Evolutionary conservation across 1,140 invertebrate species (phyloP).

Genomic region (Thaumatotibia leucotreta): DNA sequence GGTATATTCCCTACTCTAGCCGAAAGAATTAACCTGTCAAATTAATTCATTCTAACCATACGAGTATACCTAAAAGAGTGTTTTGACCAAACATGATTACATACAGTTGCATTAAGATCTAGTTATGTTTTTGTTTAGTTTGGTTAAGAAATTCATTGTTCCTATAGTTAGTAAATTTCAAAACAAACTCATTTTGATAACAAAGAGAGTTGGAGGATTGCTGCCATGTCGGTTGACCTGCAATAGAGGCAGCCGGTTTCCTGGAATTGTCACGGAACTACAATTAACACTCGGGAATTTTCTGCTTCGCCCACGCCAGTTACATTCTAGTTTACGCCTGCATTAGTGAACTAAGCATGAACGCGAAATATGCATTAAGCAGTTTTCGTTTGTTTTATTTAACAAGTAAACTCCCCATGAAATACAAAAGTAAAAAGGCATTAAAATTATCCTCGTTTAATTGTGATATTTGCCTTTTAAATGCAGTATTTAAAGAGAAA

Average conservation of each 20-base stretch:
- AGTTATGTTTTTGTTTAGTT: no score
- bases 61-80: no score
- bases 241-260: neutral
- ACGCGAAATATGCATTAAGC: neutral
- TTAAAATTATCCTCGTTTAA: neutral
- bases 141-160: no score
- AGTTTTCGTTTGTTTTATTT: no score
- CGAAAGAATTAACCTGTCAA: no score
- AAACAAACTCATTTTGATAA: no score
- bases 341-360: neutral
- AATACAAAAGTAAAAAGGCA: neutral
- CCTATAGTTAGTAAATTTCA: no score
- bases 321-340: slow-evolving; percentile 22
- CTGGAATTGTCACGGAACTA: slow-evolving; percentile 14
- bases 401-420: neutral
- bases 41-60: no score
- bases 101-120: no score
- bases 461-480: neutral
- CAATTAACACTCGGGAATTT: slow-evolving; percentile 27
- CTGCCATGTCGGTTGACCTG: neutral
- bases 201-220: neutral
- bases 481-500: neutral
- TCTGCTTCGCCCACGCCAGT: slow-evolving; percentile 17
- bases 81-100: no score
- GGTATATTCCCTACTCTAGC: no score